phyloP scores from a whole-genome alignment of 2,113 vertebrate species.

The Phrynocephalus versicolor region DNA sequence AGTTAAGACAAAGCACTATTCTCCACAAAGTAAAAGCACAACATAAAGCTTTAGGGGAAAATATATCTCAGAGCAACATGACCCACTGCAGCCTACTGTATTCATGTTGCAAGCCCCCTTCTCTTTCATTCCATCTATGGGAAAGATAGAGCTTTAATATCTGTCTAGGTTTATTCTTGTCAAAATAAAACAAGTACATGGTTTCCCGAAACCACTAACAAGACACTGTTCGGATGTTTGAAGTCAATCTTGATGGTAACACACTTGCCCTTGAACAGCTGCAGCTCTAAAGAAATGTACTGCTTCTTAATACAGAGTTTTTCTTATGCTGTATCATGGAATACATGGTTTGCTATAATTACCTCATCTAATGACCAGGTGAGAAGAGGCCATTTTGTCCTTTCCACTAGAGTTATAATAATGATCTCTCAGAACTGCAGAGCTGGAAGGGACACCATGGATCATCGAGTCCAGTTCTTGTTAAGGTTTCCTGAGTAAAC shows the following conservation, averaged over 20 bases:
- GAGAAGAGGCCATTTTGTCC: background rate
- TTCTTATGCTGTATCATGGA: background rate
- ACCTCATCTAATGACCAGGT: no score
- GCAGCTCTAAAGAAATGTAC: no score
- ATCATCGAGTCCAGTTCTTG: no score
- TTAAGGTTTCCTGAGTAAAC: no score
- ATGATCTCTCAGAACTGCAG: no score
- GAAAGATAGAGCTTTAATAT: background rate
- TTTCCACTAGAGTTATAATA: background rate
- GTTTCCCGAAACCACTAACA: background rate
- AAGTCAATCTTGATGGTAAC: background rate
- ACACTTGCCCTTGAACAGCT: background rate
- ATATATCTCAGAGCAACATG: accelerated
- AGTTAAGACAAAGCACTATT: constrained; percentile 38
- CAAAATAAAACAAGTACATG: background rate
- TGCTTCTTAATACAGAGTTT: background rate
- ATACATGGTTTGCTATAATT: background rate
- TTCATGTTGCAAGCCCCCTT: background rate
- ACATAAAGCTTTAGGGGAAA: background rate
- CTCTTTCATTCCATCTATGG: background rate
- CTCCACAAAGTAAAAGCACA: background rate
- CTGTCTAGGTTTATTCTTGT: background rate
- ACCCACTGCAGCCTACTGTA: background rate
- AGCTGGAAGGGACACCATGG: no score
- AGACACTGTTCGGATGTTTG: no score